Percentiles rank a stretch among this genome's conserved stretches.
phyloP scores from a whole-genome alignment of 1,140 invertebrate species.

The Ridgeia piscesae region DNA sequence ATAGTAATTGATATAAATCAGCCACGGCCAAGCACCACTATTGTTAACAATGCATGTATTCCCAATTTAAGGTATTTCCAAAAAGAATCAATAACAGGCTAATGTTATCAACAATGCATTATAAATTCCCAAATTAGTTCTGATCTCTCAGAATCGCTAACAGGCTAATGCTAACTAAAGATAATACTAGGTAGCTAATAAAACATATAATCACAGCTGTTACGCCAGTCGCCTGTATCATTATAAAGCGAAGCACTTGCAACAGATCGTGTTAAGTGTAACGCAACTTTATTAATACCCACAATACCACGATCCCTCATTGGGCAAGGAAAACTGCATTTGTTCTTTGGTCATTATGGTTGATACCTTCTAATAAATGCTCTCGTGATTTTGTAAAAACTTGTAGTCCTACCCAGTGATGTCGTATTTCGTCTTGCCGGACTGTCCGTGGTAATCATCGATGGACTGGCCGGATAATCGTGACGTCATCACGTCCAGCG shows the following conservation, averaged over 20 bases:
- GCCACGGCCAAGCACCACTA: neutral
- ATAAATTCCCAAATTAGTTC: too few species aligned
- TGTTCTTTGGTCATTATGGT: neutral
- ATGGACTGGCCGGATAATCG: neutral
- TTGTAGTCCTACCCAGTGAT: neutral
- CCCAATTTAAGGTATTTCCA: too few species aligned
- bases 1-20: neutral
- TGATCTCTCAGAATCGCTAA: too few species aligned
- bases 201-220: too few species aligned
- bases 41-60: neutral
- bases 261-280: neutral
- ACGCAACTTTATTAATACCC: neutral
- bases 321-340: neutral
- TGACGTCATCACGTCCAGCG: neutral
- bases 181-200: too few species aligned
- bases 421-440: neutral
- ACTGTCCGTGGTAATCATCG: neutral
- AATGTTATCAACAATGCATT: too few species aligned
- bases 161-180: too few species aligned
- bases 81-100: too few species aligned
- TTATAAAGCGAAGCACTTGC: neutral
- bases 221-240: neutral
- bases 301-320: neutral
- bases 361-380: neutral
- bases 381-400: neutral